Percentiles rank a stretch among this genome's conserved stretches.
These are phyloP conservation scores for Sylvilagus bachmani DNA, from an alignment of 2,113 vertebrate species.

Conservation along the genomic window DNA sequence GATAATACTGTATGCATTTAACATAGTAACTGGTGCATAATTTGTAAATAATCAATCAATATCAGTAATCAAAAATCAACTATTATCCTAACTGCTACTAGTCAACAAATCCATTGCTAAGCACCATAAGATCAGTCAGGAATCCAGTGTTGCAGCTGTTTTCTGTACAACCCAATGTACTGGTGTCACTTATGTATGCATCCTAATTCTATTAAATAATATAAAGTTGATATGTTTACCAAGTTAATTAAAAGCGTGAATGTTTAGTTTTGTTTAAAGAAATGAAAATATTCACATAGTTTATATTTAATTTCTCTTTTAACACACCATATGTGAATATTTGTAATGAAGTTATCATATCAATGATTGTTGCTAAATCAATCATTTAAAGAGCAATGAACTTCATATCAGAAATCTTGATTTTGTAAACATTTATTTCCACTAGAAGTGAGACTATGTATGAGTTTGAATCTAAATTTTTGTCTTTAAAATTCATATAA, in stretches of 20 bases:
- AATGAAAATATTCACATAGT: not conserved
- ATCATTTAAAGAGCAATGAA: not conserved
- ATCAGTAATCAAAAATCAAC: not conserved
- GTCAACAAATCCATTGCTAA: not conserved
- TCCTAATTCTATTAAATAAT: not conserved
- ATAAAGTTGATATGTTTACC: slow-evolving; percentile 13
- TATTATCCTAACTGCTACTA: not conserved
- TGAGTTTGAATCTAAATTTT: not conserved
- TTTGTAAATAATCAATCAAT: not conserved
- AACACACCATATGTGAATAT: not conserved
- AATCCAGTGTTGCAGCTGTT: not conserved
- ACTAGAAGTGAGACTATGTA: not conserved
- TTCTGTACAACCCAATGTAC: not conserved
- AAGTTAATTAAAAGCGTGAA: slow-evolving; percentile 21
- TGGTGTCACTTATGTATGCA: not conserved
- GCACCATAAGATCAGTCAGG: not conserved
- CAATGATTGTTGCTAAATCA: slow-evolving; percentile 38
- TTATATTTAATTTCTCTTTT: slow-evolving; percentile 46
- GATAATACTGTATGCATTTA: not conserved
- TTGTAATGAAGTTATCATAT: not conserved
- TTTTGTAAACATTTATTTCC: slow-evolving; percentile 25
- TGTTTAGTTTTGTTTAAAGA: not conserved
- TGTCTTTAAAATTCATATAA: no score
- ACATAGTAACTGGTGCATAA: not conserved
- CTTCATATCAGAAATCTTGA: slow-evolving; percentile 37